Base-by-base conservation (phyloP, 2,888 invertebrate genomes). In the Agrotis segetum region DNA sequence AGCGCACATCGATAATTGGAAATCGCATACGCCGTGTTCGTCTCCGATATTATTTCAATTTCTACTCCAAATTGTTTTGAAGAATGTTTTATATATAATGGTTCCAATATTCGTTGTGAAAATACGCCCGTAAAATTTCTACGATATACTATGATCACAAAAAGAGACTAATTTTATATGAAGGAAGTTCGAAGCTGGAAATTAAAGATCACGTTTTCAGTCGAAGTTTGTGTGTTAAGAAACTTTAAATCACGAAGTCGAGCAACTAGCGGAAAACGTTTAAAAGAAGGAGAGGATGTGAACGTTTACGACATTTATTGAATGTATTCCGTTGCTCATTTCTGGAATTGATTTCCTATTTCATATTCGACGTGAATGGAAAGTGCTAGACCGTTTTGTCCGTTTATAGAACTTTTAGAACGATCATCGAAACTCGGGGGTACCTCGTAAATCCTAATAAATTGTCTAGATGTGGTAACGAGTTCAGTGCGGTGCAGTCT, bases 381-480 rank as follows among this genome's bases (percentile, higher is more conserved):
- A 77, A 74, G 79, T 79, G 78, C 47, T 74, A 73, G 67, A 87
- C 58, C 79, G 70, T 75, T 80, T 79, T 83, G 79, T 83, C 74
- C 81, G 72, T 77, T 85, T 83, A 82, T 82, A 81, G 74, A 76
- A 87, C 79, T 83, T 86, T 87, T 79, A 81, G 86, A 85, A 86
- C 87, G 86, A 89, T 87, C 87, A 88, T 85, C 84, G 79, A 75
- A 87, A 87, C 74, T 66, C 69, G 82, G 77, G 81, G 85, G 85
- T 85, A 83, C 81, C 81, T 87, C 88, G 90, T 90, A 91, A 90
- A 92, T 91, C 87, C 87, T 89, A 88, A 91, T 91, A 91, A 91
- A 92, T 92, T 90, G 89, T 91, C 89, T 89, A 88, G 89, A 90
- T 91, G 92, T 89, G 91, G 90, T 89, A 89, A 90, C 89, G 87